phyloP scores from a whole-genome alignment of 2,888 invertebrate species.

The Protodeltote pygarga region DNA sequence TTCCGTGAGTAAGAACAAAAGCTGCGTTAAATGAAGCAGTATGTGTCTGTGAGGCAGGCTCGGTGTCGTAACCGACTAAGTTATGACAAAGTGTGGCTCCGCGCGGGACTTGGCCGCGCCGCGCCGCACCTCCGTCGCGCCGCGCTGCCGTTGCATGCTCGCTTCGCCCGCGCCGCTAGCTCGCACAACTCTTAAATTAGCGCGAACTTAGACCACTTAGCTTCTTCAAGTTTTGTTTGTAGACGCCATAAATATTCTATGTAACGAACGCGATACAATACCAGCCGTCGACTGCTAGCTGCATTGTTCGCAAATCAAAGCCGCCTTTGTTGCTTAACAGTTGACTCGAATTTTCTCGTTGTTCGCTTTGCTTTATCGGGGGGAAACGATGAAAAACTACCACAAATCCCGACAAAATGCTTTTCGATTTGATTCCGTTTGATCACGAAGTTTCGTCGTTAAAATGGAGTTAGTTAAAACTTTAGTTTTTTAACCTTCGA shows the following conservation, averaged over 20 bases:
- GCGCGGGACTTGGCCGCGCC: constrained; percentile 58
- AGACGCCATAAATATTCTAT: constrained; percentile 81
- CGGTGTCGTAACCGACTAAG: constrained; percentile 65
- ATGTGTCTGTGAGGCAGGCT: constrained; percentile 54
- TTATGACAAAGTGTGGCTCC: constrained; percentile 80
- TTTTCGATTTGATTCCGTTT: constrained; percentile 37
- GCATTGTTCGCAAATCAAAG: constrained; percentile 71
- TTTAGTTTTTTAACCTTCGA: constrained; percentile 6
- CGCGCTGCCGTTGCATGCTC: constrained; percentile 53
- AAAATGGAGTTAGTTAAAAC: constrained; percentile 24
- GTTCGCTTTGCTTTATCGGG: constrained; percentile 51
- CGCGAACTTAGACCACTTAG: constrained; percentile 83
- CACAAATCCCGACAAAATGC: constrained; percentile 40
- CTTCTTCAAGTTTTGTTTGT: constrained; percentile 84
- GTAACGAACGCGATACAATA: constrained; percentile 72
- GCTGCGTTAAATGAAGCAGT: constrained; percentile 68
- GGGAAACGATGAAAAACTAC: constrained; percentile 49
- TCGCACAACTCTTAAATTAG: constrained; percentile 83
- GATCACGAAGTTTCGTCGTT: constrained; percentile 43
- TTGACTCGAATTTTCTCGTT: constrained; percentile 58
- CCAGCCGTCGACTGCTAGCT: constrained; percentile 59
- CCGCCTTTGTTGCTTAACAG: constrained; percentile 62
- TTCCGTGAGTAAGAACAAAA: constrained; percentile 66
- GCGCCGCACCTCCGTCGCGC: constrained; percentile 51
- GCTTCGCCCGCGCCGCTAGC: constrained; percentile 65